Percentiles rank a stretch among this genome's conserved stretches.
phyloP scores from a whole-genome alignment of 2,797 vertebrate species.

The Pseudocheirus occidentalis region DNA sequence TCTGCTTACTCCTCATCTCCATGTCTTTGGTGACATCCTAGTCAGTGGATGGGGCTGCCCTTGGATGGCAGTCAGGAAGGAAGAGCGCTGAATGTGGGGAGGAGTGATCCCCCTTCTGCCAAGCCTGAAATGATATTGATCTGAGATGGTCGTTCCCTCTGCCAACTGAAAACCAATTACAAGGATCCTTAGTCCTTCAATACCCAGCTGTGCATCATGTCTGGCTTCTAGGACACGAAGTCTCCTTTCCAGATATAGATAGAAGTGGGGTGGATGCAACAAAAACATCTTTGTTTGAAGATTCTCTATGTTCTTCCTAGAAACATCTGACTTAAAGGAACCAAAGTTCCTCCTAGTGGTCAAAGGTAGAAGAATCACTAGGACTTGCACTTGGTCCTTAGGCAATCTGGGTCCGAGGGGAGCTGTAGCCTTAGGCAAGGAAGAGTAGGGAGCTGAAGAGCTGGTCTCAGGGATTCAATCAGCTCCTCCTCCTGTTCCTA shows the following conservation, averaged over 20 bases:
- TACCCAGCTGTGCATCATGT: background rate
- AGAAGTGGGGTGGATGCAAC: background rate
- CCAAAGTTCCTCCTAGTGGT: background rate
- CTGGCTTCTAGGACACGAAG: background rate
- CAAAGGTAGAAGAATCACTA: background rate
- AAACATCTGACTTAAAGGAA: background rate
- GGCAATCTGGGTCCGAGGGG: background rate
- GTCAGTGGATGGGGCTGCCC: background rate
- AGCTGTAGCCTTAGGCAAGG: background rate
- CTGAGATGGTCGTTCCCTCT: background rate
- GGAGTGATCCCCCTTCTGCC: background rate
- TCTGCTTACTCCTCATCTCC: background rate
- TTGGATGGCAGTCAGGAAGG: background rate
- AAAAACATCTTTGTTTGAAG: background rate
- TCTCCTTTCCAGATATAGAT: background rate
- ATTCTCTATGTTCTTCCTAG: background rate
- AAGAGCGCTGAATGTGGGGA: background rate
- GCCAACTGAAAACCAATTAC: background rate
- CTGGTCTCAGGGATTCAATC: background rate
- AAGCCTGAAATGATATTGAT: background rate
- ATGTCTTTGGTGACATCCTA: background rate
- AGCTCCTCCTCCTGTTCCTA: background rate
- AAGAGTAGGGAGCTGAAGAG: background rate
- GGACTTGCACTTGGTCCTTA: background rate
- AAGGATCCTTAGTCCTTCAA: background rate